A percentile compares a stretch with the other conserved stretches of the same genome.
phyloP scores from a whole-genome alignment of 2,797 vertebrate genomes.

The Simalia tracyae region DNA sequence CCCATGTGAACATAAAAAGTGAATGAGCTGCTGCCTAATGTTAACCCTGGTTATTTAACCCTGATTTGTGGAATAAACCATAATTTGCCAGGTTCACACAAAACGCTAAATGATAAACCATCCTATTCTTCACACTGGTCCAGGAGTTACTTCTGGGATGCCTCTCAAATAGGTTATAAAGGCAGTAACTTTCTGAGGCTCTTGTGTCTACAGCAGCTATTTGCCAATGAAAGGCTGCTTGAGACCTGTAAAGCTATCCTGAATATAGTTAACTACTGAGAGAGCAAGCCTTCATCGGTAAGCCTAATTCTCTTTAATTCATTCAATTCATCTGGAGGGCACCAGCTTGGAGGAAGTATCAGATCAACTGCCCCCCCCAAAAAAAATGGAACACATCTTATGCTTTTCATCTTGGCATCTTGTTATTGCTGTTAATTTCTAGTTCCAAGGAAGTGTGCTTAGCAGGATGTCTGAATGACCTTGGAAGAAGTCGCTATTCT shows the following conservation, averaged over 20 bases:
- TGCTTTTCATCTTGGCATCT: not conserved
- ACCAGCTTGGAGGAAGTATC: not conserved
- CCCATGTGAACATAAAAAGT: not conserved
- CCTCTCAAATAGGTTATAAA: not conserved
- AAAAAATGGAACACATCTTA: not conserved
- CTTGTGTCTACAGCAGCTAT: not conserved
- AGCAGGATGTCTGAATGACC: constrained; percentile 47
- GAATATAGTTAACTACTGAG: not conserved
- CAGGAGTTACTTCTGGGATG: not conserved
- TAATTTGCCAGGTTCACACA: not conserved
- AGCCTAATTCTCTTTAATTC: not conserved
- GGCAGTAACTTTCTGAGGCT: not conserved
- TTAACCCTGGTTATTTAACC: not conserved
- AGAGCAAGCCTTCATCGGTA: not conserved
- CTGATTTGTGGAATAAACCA: not conserved
- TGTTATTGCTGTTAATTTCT: not conserved
- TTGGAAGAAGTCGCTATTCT: constrained; percentile 57
- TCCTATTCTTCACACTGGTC: not conserved
- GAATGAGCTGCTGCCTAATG: not conserved
- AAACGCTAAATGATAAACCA: not conserved
- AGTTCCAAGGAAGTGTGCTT: not conserved
- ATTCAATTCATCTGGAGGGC: not conserved
- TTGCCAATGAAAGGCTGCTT: not conserved
- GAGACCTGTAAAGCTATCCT: not conserved
- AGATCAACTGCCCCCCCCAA: not conserved